These are phyloP conservation scores for Eurytoma californica DNA, from an alignment of 2,888 invertebrate species.

Conservation along the genomic window DNA sequence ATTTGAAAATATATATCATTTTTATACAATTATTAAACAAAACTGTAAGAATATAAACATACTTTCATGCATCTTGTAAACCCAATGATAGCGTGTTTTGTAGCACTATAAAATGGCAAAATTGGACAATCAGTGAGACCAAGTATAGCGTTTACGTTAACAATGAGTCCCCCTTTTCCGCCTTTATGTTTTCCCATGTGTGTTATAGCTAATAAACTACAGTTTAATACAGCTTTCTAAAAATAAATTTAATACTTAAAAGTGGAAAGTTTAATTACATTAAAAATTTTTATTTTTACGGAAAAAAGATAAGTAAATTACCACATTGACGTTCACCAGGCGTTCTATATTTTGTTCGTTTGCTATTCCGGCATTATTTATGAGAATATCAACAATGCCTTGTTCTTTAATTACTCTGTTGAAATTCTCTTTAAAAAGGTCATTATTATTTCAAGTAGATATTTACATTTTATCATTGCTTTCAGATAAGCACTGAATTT, in stretches of 20 bases:
- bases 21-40: neutral
- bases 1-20: conserved; percentile 28
- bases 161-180: conserved; percentile 78
- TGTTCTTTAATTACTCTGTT: conserved; percentile 68
- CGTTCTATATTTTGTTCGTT: conserved; percentile 66
- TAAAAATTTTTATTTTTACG: conserved; percentile 10
- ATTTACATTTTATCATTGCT: neutral
- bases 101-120: conserved; percentile 78
- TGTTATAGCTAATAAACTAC: conserved; percentile 72
- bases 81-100: conserved; percentile 75
- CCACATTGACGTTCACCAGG: conserved; percentile 67
- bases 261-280: neutral
- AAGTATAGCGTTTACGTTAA: conserved; percentile 80
- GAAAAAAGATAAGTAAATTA: conserved; percentile 57
- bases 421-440: conserved; percentile 35
- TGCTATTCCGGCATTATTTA: conserved; percentile 72
- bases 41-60: conserved; percentile 30
- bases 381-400: conserved; percentile 76
- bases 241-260: conserved; percentile 22
- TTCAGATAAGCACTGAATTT: neutral
- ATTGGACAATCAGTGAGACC: conserved; percentile 76
- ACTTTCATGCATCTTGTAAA: conserved; percentile 64
- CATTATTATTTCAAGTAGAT: neutral
- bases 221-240: conserved; percentile 73
- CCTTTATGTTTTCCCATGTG: conserved; percentile 74